Evolutionary conservation across 2,888 invertebrate genomes (phyloP), one percentile per base, ranked within the genome.

Genomic region (Idaea aversata): DNA sequence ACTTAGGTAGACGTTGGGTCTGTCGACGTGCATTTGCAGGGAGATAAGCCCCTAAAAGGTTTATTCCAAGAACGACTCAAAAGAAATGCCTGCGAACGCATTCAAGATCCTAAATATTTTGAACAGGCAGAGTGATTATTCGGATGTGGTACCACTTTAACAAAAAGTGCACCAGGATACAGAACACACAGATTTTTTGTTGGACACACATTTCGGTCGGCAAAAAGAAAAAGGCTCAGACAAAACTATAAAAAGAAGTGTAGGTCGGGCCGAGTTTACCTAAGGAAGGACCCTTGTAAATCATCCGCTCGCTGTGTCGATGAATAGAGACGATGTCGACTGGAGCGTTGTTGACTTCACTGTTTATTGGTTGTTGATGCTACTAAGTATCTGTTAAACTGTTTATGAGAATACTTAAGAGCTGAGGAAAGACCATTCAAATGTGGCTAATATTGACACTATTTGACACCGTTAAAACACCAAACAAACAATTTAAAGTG

Each of bases 221-320:
- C 88, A 89, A 87, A 88, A 86, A 79, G 87, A 87, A 91, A 88
- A 91, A 89, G 85, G 84, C 78, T 75, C 88, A 86, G 85, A 89
- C 88, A 88, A 87, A 88, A 88, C 86, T 88, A 91, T 88, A 92
- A 92, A 91, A 92, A 93, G 91, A 88, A 90, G 88, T 85, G 83
- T 84, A 90, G 88, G 86, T 87, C 89, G 90, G 83, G 74, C 84
- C 84, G 80, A 88, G 90, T 91, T 91, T 92, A 91, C 93, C 93
- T 90, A 92, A 92, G 89, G 84, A 90, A 90, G 90, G 91, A 87
- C 90, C 93, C 93, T 91, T 92, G 91, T 92, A 93, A 92, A 92
- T 92, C 93, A 92, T 92, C 90, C 86, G 84, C 86, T 84, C 86
- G 84, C 86, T 84, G 84, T 78, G 81, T 79, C 85, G 85, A 87